Evolutionary conservation across 1,140 invertebrate species (phyloP).

Genomic region (Bombus pascuorum): DNA sequence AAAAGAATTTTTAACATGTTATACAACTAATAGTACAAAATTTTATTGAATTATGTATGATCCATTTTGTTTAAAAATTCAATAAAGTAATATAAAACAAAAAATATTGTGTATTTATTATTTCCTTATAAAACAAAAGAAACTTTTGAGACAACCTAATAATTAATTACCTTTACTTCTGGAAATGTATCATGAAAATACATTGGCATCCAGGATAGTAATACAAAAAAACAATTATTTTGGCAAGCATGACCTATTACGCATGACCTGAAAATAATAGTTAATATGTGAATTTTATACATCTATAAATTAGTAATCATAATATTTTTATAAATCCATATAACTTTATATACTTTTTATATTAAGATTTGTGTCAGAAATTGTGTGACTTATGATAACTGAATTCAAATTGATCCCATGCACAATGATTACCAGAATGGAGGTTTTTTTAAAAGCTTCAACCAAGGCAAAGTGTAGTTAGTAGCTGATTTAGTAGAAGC

Average conservation of each 20-base stretch:
- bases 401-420: conserved; percentile 43
- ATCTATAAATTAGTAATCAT: conserved; percentile 2
- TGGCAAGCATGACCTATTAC: conserved; percentile 89
- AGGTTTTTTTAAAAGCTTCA: conserved; percentile 83
- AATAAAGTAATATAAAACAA: too few relatives aligned
- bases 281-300: conserved; percentile 25
- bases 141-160: neutral
- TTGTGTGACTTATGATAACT: conserved; percentile 11
- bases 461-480: conserved; percentile 82
- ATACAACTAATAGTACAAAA: neutral
- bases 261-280: conserved; percentile 84
- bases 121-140: too few relatives aligned
- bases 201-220: conserved; percentile 90
- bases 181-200: conserved; percentile 90
- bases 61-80: too few relatives aligned
- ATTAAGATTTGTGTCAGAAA: conserved; percentile 14
- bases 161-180: conserved; percentile 82
- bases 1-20: neutral
- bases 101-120: too few relatives aligned
- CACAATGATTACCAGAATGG: conserved; percentile 83
- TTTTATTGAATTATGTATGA: too few relatives aligned
- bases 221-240: conserved; percentile 89
- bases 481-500: conserved; percentile 66
- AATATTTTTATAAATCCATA: conserved; percentile 27
- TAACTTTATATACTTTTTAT: conserved; percentile 24